These are phyloP conservation scores for Saccostrea glomerata DNA, from an alignment of 1,140 invertebrate species.

Conservation along the genomic window DNA sequence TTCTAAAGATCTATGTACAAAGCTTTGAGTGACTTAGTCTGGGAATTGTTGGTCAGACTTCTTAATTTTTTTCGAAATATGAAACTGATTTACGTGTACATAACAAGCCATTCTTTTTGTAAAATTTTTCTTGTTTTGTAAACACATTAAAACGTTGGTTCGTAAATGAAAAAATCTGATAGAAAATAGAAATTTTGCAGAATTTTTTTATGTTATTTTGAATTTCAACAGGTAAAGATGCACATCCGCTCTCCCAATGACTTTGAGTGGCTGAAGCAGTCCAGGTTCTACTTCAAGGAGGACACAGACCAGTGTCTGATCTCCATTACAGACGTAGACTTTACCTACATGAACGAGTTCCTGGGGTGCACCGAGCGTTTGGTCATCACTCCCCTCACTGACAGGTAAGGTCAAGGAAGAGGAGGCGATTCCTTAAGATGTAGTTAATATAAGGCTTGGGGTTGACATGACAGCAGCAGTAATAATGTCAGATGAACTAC, in stretches of 20 bases:
- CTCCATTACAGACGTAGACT: slow-evolving; percentile 96
- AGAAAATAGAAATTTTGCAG: too few relatives aligned
- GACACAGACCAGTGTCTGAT: slow-evolving; percentile 95
- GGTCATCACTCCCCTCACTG: slow-evolving; percentile 97
- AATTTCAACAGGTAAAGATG: slow-evolving; percentile 69
- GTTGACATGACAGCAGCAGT: not conserved
- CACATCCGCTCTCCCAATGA: slow-evolving; percentile 84
- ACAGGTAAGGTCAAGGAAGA: slow-evolving; percentile 84
- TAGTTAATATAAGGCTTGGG: not conserved
- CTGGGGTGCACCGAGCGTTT: slow-evolving; percentile 96
- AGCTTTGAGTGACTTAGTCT: too few relatives aligned
- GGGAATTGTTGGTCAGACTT: too few relatives aligned
- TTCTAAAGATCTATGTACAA: too few relatives aligned
- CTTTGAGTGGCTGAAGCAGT: slow-evolving; percentile 98
- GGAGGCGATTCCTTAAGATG: not conserved
- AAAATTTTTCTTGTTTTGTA: not conserved
- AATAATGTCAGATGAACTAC: not conserved
- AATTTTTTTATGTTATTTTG: too few relatives aligned
- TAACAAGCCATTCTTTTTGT: too few relatives aligned
- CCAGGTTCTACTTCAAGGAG: slow-evolving; percentile 98
- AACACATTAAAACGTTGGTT: not conserved
- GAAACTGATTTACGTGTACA: too few relatives aligned
- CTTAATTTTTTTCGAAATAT: too few relatives aligned
- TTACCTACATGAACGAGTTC: slow-evolving; percentile 98
- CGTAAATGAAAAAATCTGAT: not conserved